Conservation (phyloP, 2,113 vertebrate genomes). For the Petroica traversi region DNA sequence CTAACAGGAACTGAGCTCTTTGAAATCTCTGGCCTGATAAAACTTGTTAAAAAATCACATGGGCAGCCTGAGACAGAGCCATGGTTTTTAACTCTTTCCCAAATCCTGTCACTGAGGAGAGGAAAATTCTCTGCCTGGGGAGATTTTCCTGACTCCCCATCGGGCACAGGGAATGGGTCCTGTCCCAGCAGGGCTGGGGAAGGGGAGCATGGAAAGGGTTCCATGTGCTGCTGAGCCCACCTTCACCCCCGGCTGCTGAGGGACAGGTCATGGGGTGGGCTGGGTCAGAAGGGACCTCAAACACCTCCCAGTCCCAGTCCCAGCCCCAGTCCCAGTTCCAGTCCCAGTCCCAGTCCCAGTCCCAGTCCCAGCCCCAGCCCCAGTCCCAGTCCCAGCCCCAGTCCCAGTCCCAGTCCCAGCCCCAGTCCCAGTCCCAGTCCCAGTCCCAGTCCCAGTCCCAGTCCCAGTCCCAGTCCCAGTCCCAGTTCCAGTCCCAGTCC, state of each 20-base stretch:
- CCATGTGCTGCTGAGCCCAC: background rate
- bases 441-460: too few species aligned
- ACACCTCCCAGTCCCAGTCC: fast-evolving
- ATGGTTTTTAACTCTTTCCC: background rate
- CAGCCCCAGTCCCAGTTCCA: too few species aligned
- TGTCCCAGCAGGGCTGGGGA: fast-evolving
- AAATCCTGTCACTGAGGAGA: background rate
- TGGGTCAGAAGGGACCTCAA: background rate
- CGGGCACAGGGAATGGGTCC: background rate
- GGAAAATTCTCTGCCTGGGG: background rate
- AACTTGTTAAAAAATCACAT: conserved; percentile 3
- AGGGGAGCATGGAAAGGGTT: background rate
- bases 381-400: too few species aligned
- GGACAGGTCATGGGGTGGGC: background rate
- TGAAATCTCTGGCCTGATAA: conserved; percentile 28
- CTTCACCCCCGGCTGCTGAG: background rate
- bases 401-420: too few species aligned
- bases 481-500: too few species aligned
- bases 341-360: too few species aligned
- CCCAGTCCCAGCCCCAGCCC: too few species aligned
- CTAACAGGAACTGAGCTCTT: conserved; percentile 26
- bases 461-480: too few species aligned
- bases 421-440: too few species aligned
- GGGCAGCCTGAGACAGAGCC: background rate
- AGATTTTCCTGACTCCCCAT: background rate